Evolutionary conservation across 1,140 invertebrate species (phyloP).

Genomic region (Prorops nasuta): DNA sequence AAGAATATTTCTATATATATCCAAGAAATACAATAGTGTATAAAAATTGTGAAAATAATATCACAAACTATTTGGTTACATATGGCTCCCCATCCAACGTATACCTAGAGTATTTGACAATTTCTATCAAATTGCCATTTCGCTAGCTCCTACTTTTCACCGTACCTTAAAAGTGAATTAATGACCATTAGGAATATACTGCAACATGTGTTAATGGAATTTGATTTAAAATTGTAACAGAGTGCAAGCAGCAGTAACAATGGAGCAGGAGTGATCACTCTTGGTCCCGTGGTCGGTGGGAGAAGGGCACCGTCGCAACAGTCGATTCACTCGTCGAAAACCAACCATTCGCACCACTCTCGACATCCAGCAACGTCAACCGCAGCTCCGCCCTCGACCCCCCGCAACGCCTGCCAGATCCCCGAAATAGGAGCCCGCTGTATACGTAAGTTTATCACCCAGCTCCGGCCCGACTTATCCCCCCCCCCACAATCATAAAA

Average conservation of each 20-base stretch:
- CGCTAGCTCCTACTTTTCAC: no score
- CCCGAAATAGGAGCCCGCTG: slow-evolving; percentile 37
- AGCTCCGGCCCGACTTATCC: no score
- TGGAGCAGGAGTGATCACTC: slow-evolving; percentile 28
- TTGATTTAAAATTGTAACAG: slow-evolving; percentile 17
- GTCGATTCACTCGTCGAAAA: slow-evolving; percentile 52
- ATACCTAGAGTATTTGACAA: no score
- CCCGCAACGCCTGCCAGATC: slow-evolving; percentile 32
- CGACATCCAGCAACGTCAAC: slow-evolving; percentile 28
- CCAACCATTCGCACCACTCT: slow-evolving; percentile 37
- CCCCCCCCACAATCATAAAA: no score
- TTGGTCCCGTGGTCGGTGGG: slow-evolving; percentile 26
- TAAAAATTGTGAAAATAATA: no score
- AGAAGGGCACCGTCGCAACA: slow-evolving; percentile 40
- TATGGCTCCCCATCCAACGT: no score
- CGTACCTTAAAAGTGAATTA: no score
- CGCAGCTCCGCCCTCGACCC: slow-evolving; percentile 23
- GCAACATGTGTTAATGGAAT: not conserved
- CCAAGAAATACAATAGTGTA: no score
- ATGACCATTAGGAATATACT: no score
- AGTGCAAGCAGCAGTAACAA: slow-evolving; percentile 43
- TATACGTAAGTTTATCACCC: slow-evolving; percentile 44
- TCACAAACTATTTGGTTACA: no score
- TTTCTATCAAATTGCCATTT: no score
- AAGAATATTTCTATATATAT: no score